Evolutionary conservation across 2,113 vertebrate genomes (phyloP), one percentile per base, ranked within the genome.

Genomic region (Rhinogobius similis): DNA sequence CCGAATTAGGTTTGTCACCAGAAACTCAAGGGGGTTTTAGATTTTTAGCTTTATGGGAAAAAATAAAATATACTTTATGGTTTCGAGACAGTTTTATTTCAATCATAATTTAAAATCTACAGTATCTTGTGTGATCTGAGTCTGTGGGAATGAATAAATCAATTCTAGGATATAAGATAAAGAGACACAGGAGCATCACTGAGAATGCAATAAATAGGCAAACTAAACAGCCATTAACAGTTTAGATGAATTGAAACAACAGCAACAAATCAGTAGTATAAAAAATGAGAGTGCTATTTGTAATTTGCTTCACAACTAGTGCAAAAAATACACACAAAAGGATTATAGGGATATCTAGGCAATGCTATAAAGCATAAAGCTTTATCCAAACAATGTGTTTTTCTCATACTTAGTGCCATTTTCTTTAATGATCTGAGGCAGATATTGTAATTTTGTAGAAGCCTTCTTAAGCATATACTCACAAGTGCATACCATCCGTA

Each of bases 1-100:
- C 16, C 29, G 24, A 70, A 53, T 66, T 39, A 69, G 16, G 67
- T 52, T 36, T 61, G 58, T 61, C 58, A 61, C 58, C 27, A 61
- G 29, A 29, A 61, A 61, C 58, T 61, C 58, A 61, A 61, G 58
- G 58, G 58, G 58, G 32, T 61, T 61, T 61, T 61, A 61, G 58
- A 36, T 61, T 61, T 61, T 61, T 61, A 61, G 58, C 27, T 61
- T 61, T 61, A 61, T 38, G 29, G 58, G 29, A 32, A 61, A 55
- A 61, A 61, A 61, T 61, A 61, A 61, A 61, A 36, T 36, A 61
- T 32, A 61, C 27, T 61, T 61, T 61, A 61, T 36, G 58, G 62
- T 39, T 63, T 43, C 1, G 39, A 63, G 62, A 63, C 62, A 63
- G 62, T 41, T 63, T 63, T 63, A 63, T 63, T 38, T 43, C 36